A percentile compares a stretch with the other conserved stretches of the same genome.
Evolutionary conservation across 2,113 vertebrate species (phyloP).

Genomic region (Pygoscelis adeliae): DNA sequence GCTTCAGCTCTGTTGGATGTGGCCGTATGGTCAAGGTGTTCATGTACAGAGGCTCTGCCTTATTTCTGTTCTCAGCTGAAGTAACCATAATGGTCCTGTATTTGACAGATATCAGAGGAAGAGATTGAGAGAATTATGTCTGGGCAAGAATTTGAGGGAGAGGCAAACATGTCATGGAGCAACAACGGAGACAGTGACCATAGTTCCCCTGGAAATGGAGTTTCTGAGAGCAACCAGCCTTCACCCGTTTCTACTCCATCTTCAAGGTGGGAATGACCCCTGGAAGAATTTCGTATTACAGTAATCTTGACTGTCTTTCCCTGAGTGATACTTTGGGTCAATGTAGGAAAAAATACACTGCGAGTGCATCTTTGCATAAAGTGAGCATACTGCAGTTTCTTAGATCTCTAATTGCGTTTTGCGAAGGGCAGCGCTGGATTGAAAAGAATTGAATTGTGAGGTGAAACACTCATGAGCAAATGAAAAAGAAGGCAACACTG

Average conservation of each 20-base stretch:
- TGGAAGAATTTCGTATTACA: neutral
- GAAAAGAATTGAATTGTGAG: neutral
- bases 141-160: constrained; percentile 98
- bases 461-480: neutral
- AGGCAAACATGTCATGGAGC: constrained; percentile 92
- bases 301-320: neutral
- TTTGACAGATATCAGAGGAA: constrained; percentile 92
- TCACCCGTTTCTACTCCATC: constrained; percentile 94
- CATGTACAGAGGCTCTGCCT: neutral
- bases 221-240: constrained; percentile 97
- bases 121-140: constrained; percentile 99
- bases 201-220: constrained; percentile 94
- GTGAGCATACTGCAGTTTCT: neutral
- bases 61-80: neutral
- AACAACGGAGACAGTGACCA: constrained; percentile 98
- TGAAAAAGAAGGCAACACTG: neutral
- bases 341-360: neutral
- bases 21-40: fast-evolving
- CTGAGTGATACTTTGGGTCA: neutral
- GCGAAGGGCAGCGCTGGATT: neutral
- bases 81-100: neutral
- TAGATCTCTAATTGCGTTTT: neutral
- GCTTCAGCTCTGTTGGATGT: neutral
- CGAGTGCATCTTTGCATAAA: neutral
- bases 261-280: constrained; percentile 86